These are phyloP conservation scores for Selene dorsalis DNA, from an alignment of 2,797 vertebrate species.

Conservation along the genomic window DNA sequence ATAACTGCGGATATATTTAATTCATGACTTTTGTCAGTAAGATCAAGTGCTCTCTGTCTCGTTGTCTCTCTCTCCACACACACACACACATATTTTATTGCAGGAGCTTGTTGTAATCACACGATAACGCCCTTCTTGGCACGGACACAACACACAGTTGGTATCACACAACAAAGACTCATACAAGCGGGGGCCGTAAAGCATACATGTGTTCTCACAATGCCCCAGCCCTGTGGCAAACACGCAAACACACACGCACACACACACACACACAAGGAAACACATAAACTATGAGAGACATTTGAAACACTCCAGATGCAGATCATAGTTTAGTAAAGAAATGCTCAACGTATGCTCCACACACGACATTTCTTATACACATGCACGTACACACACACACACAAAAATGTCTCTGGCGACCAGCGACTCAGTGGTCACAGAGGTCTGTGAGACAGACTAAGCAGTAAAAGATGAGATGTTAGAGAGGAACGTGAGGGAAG, in stretches of 20 bases:
- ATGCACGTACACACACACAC: not conserved
- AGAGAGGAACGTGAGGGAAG: constrained; percentile 1
- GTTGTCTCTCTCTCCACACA: constrained; percentile 6
- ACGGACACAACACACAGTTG: constrained; percentile 1
- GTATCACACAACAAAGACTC: constrained; percentile 20
- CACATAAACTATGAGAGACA: not conserved
- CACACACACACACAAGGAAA: constrained; percentile 4
- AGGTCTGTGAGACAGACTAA: constrained; percentile 25
- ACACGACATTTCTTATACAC: not conserved
- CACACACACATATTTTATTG: not conserved
- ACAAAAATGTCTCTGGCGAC: constrained; percentile 23
- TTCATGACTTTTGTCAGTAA: constrained; percentile 17
- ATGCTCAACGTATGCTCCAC: constrained; percentile 32
- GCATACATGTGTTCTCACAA: constrained; percentile 26
- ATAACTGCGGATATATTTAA: too few species aligned
- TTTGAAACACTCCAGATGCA: constrained; percentile 1
- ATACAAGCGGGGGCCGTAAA: constrained; percentile 24
- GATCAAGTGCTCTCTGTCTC: not conserved
- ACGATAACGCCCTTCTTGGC: constrained; percentile 17
- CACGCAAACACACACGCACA: constrained; percentile 14
- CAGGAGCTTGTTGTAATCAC: constrained; percentile 35
- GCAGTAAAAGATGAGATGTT: constrained; percentile 37
- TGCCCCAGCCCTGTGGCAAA: not conserved
- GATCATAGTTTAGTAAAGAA: constrained; percentile 10
- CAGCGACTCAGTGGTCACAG: constrained; percentile 3